phyloP scores from a whole-genome alignment of 1,140 invertebrate species.

The Trypoxylus dichotomus region DNA sequence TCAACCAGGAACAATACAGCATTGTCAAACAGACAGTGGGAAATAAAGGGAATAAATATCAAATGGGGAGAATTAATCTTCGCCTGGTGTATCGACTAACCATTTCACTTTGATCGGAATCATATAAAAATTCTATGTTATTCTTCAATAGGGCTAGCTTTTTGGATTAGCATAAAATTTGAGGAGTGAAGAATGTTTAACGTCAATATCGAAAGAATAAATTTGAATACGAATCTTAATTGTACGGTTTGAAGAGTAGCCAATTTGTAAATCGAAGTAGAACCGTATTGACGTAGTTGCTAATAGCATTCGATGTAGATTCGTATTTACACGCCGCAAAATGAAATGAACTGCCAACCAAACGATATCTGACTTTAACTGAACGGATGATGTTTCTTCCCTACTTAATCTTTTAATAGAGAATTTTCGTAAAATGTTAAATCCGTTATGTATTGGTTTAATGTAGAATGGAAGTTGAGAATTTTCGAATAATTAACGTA shows the following conservation, averaged over 20 bases:
- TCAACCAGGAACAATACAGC: too few species aligned
- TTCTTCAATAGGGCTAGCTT: background rate
- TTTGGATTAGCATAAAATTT: background rate
- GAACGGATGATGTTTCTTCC: too few species aligned
- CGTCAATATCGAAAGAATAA: background rate
- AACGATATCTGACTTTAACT: too few species aligned
- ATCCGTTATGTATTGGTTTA: too few species aligned
- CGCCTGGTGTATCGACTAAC: background rate
- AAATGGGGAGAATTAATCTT: background rate
- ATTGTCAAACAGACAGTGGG: background rate
- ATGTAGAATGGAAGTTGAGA: too few species aligned
- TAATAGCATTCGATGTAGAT: background rate
- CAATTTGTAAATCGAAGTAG: background rate
- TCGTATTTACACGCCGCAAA: too few species aligned
- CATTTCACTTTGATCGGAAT: background rate
- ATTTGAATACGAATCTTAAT: background rate
- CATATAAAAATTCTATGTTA: background rate
- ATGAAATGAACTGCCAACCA: too few species aligned
- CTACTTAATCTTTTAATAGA: too few species aligned
- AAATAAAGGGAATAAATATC: background rate
- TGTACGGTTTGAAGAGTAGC: background rate
- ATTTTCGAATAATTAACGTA: too few species aligned
- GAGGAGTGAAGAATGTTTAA: background rate
- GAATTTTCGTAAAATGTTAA: too few species aligned
- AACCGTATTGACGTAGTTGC: background rate